Percentiles rank a stretch among this genome's conserved stretches.
Conservation (phyloP, 2,888 invertebrate genomes). For the Ecliptopera silaceata region DNA sequence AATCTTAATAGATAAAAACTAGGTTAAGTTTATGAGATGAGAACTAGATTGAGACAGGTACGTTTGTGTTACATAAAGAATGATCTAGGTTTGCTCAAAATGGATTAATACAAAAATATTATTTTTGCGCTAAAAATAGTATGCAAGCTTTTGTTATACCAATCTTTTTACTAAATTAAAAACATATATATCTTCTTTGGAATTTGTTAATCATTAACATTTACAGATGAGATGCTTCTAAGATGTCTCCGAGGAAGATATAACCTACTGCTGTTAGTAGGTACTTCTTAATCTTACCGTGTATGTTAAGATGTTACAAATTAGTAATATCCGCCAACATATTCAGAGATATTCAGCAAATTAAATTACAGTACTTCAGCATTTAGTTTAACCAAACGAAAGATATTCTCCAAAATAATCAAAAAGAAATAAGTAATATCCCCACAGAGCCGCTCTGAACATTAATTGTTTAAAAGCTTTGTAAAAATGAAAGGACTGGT, state of each 20-base stretch:
- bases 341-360: slow-evolving; percentile 44
- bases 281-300: slow-evolving; percentile 28
- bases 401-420: slow-evolving; percentile 35
- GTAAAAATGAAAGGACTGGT: slow-evolving; percentile 30
- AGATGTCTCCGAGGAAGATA: background rate
- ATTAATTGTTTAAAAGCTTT: slow-evolving; percentile 32
- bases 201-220: no score
- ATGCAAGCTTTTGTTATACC: no score
- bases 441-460: slow-evolving; percentile 12
- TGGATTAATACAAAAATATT: no score
- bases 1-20: no score
- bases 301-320: slow-evolving; percentile 51
- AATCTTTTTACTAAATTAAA: no score
- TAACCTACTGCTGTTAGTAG: background rate
- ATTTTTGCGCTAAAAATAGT: no score
- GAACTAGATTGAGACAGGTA: no score
- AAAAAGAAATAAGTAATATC: slow-evolving; percentile 22
- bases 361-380: slow-evolving; percentile 40
- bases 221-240: no score
- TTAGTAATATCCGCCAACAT: slow-evolving; percentile 69
- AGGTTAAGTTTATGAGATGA: no score
- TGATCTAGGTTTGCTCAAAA: no score
- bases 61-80: no score
- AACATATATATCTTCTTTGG: background rate
- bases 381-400: background rate